Evolutionary conservation across 35 echinoderm and acorn worm species (phyloP), one percentile per base, ranked within the genome.

Genomic region (Stichopus chloronotus): DNA sequence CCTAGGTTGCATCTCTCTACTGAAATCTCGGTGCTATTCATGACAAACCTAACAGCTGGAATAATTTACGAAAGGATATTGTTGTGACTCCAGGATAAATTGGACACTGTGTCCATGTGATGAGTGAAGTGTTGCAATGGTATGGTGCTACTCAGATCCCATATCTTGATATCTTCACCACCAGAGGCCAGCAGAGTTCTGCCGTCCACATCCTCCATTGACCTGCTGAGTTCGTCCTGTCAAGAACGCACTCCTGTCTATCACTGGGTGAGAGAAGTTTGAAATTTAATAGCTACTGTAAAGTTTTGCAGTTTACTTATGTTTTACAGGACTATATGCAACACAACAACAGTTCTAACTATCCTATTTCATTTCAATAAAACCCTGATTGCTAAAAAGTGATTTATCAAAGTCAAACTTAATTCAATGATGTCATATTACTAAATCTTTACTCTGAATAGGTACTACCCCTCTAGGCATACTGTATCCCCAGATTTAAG

Each of bases 161-260:
- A 98, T 5, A 98, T 54, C 55, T 98, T 98, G 52, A 98, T 93
- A 78, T 96, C 97, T 84, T 98, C 97, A 20, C 97, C 97, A 12
- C 93, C 97, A 80, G 97, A 92, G 9, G 93, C 93, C 20, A 98
- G 93, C 30, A 91, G 69, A 53, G 76, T 91, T 65, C 92, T 98
- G 4, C 88, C 53, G 11, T 59, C 76, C 55, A 76, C 92, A 79
- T 95, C 86, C 12, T 95, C 94, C 94, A 95, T 95, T 74, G 69
- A 16, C 69, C 69, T 61, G 19, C 22, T 3, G 69, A 6, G 69
- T 7, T 14, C 3, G 22, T 21, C n/a, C 69, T 21, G 19, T 74
- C 69, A 74, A 21, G 19, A 74, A 74, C 1, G 17, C 11, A 74
- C 17, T 4, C 4, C 22, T 20, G 19, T 7, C 69, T 14, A n/a